These are phyloP conservation scores for Andrena minutula DNA, from an alignment of 2,888 invertebrate species.

Conservation along the genomic window DNA sequence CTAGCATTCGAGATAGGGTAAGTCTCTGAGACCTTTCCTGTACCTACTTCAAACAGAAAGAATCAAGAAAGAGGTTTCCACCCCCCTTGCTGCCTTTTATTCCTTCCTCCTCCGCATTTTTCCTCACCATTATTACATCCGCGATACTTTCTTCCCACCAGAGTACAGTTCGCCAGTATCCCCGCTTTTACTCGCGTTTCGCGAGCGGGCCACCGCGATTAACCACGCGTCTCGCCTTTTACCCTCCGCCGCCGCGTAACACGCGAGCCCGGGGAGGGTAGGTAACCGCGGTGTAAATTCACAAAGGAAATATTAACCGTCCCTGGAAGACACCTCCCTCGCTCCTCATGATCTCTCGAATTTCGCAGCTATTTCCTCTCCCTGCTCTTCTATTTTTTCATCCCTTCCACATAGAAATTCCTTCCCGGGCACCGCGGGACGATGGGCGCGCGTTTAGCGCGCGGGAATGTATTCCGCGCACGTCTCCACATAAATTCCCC, in stretches of 20 bases:
- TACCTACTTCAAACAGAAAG: too few relatives aligned
- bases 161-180: too few relatives aligned
- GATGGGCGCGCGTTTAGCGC: conserved; percentile 48
- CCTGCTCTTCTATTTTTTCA: too few relatives aligned
- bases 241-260: neutral
- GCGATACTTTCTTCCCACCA: neutral
- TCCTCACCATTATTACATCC: neutral
- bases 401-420: neutral
- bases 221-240: neutral
- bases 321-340: neutral
- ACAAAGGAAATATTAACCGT: conserved; percentile 10
- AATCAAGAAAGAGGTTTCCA: too few relatives aligned
- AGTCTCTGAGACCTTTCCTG: too few relatives aligned
- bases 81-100: neutral
- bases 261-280: neutral
- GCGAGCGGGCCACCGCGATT: neutral
- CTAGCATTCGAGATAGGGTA: too few relatives aligned
- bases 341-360: neutral
- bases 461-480: conserved; percentile 42
- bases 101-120: neutral
- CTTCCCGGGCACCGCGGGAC: conserved; percentile 10
- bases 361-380: neutral
- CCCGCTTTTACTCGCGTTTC: too few relatives aligned
- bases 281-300: conserved; percentile 11
- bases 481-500: conserved; percentile 58